A percentile compares a stretch with the other conserved stretches of the same genome.
These are phyloP conservation scores for Galerucella calmariensis DNA, from an alignment of 2,888 invertebrate species.

Conservation along the genomic window DNA sequence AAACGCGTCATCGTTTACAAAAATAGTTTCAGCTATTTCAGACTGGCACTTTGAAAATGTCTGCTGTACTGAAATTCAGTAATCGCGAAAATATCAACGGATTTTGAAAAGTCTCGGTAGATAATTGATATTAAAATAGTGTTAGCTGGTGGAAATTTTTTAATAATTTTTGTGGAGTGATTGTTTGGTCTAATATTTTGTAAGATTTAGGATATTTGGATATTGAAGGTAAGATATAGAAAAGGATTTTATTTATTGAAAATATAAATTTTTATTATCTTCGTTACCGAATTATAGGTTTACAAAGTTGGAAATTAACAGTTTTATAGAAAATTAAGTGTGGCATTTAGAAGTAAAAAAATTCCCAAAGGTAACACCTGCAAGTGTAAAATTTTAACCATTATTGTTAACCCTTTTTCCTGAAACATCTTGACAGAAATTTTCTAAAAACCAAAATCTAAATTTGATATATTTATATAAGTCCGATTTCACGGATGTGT, in stretches of 20 bases:
- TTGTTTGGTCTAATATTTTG: neutral
- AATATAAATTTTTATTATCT: too few species aligned
- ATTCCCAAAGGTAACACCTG: too few species aligned
- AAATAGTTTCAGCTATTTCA: conserved; percentile 56
- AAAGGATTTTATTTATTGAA: neutral
- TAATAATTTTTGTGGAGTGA: neutral
- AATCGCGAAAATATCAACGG: conserved; percentile 45
- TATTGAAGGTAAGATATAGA: neutral
- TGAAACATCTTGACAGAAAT: too few species aligned
- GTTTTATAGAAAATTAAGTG: too few species aligned
- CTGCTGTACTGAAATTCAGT: conserved; percentile 46
- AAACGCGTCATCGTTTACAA: conserved; percentile 45
- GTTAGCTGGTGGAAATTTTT: neutral
- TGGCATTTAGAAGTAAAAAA: too few species aligned
- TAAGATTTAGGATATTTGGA: neutral
- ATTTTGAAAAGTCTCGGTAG: neutral
- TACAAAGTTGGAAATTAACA: too few species aligned
- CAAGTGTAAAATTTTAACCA: too few species aligned
- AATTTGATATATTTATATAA: too few species aligned
- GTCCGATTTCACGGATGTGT: too few species aligned
- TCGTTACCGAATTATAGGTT: too few species aligned
- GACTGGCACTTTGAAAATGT: conserved; percentile 53
- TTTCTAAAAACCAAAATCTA: too few species aligned
- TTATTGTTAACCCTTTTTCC: too few species aligned
- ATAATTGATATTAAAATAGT: neutral